Evolutionary conservation across 1,140 invertebrate genomes (phyloP).

Genomic region (Vanessa tameamea): DNA sequence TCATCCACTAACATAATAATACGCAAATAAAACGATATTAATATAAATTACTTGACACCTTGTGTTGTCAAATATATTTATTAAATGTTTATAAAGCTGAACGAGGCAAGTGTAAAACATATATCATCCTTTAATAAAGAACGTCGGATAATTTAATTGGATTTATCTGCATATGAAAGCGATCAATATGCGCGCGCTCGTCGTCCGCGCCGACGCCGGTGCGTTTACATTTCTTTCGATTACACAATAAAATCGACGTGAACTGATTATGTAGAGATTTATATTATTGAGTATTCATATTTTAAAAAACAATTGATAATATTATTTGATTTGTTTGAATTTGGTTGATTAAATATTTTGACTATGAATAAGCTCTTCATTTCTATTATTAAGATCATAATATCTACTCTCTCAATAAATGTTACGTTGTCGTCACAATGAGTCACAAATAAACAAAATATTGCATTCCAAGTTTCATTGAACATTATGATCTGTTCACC

Average conservation of each 20-base stretch:
- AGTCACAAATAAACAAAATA: too few species aligned
- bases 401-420: too few species aligned
- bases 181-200: background rate
- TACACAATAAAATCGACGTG: slow-evolving; percentile 1
- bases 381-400: too few species aligned
- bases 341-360: too few species aligned
- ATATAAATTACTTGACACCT: background rate
- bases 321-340: too few species aligned
- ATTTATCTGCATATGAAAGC: slow-evolving; percentile 23
- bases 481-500: too few species aligned
- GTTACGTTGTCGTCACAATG: too few species aligned
- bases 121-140: slow-evolving; percentile 6
- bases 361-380: too few species aligned
- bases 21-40: too few species aligned
- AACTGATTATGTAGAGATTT: slow-evolving; percentile 8
- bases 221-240: background rate
- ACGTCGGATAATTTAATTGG: slow-evolving; percentile 16
- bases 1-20: too few species aligned
- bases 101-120: background rate
- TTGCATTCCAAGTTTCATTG: too few species aligned
- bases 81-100: background rate
- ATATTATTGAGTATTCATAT: background rate
- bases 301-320: background rate
- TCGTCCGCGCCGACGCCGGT: background rate
- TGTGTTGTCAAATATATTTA: background rate